phyloP scores from a whole-genome alignment of 2,888 invertebrate genomes.

The Lagria hirta region DNA sequence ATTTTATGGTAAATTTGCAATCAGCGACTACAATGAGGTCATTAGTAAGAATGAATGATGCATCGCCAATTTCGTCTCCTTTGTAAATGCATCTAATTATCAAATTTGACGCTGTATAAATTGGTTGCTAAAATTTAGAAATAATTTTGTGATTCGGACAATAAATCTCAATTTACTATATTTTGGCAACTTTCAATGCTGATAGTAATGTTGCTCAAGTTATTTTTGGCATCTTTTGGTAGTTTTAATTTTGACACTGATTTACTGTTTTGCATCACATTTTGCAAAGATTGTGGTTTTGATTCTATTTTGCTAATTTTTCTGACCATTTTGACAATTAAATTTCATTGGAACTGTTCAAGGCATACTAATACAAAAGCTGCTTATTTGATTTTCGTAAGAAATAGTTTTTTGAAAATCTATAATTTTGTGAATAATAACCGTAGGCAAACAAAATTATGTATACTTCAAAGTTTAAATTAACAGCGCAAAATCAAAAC shows the following conservation, averaged over 20 bases:
- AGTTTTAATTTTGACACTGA: conserved; percentile 16
- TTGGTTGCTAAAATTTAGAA: background rate
- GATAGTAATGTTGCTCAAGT: conserved; percentile 9
- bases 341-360: too few relatives aligned
- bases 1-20: conserved; percentile 11
- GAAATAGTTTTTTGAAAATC: too few relatives aligned
- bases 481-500: too few relatives aligned
- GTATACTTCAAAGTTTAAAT: too few relatives aligned
- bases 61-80: conserved; percentile 6
- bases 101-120: conserved; percentile 5
- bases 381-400: too few relatives aligned
- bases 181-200: conserved; percentile 40
- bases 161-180: conserved; percentile 10
- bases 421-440: too few relatives aligned
- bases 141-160: background rate
- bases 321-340: too few relatives aligned
- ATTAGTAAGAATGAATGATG: conserved; percentile 8
- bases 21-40: conserved; percentile 1
- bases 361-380: too few relatives aligned
- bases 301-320: too few relatives aligned
- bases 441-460: too few relatives aligned
- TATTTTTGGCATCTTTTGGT: background rate
- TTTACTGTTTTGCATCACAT: too few relatives aligned
- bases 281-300: too few relatives aligned
- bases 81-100: conserved; percentile 5